Evolutionary conservation across 2,797 vertebrate genomes (phyloP).

Genomic region (Miichthys miiuy): DNA sequence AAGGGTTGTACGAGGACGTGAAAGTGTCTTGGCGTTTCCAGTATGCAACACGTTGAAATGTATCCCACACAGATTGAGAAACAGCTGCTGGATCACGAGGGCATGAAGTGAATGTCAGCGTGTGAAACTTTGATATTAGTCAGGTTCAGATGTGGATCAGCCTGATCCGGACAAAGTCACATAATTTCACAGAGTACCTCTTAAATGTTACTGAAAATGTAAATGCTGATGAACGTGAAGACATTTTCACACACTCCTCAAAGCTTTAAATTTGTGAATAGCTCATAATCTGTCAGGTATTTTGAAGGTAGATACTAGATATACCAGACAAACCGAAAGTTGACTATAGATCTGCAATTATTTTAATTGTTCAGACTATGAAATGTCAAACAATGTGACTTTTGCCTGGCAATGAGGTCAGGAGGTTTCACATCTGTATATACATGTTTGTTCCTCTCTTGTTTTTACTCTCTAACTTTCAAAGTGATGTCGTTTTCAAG

Average conservation of each 20-base stretch:
- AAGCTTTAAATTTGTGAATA: too few relatives aligned
- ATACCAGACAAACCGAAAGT: neutral
- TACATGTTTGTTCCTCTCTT: neutral
- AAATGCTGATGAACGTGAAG: neutral
- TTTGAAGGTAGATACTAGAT: neutral
- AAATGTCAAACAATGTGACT: neutral
- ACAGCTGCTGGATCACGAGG: conserved; percentile 65
- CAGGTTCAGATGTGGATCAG: conserved; percentile 20
- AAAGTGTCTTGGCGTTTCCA: conserved; percentile 27
- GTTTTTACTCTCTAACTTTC: neutral
- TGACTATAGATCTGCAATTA: too few relatives aligned
- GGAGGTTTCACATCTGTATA: neutral
- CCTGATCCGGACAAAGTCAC: neutral
- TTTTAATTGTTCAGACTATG: too few relatives aligned
- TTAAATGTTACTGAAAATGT: neutral
- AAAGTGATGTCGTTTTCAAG: too few relatives aligned
- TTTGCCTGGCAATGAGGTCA: neutral
- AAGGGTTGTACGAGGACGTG: conserved; percentile 23
- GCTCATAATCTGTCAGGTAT: neutral
- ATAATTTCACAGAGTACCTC: neutral
- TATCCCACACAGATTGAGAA: conserved; percentile 32
- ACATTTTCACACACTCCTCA: too few relatives aligned
- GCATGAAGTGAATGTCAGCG: conserved; percentile 8
- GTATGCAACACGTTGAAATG: conserved; percentile 54
- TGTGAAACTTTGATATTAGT: conserved; percentile 59